Conservation (phyloP, 2,888 invertebrate species). For the Norana najaformis region DNA sequence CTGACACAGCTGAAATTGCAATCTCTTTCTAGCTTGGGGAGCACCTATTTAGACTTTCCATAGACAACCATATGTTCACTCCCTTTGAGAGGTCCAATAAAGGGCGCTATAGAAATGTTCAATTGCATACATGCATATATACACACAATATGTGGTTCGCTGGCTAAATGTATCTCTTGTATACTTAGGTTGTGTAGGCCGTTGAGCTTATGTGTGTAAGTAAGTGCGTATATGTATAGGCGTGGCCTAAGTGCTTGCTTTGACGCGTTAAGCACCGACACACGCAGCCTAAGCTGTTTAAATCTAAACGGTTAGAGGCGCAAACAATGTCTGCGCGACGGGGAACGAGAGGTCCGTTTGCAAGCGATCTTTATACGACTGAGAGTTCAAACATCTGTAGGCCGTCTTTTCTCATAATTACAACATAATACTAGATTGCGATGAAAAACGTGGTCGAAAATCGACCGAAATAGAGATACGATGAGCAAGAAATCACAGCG, state of each 20-base stretch:
- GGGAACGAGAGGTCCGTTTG: background rate
- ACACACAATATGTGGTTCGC: background rate
- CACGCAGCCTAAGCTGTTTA: background rate
- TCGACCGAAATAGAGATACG: background rate
- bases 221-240: conserved; percentile 23
- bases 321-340: background rate
- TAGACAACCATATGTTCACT: background rate
- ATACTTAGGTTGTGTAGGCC: conserved; percentile 25
- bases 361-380: background rate
- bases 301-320: background rate
- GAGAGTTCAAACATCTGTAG: conserved; percentile 6
- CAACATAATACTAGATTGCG: conserved; percentile 4
- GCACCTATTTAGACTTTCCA: background rate
- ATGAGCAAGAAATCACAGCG: background rate
- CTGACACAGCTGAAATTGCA: background rate
- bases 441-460: background rate
- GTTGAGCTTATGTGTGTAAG: conserved; percentile 14
- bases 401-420: background rate
- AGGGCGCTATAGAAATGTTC: background rate
- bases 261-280: background rate
- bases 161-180: background rate
- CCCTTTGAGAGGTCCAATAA: background rate
- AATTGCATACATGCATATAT: background rate
- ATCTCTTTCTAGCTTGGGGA: background rate
- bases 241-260: background rate